Evolutionary conservation across 2,797 vertebrate genomes (phyloP), one percentile per base, ranked within the genome.

Genomic region (Pseudomugil gertrudae): DNA sequence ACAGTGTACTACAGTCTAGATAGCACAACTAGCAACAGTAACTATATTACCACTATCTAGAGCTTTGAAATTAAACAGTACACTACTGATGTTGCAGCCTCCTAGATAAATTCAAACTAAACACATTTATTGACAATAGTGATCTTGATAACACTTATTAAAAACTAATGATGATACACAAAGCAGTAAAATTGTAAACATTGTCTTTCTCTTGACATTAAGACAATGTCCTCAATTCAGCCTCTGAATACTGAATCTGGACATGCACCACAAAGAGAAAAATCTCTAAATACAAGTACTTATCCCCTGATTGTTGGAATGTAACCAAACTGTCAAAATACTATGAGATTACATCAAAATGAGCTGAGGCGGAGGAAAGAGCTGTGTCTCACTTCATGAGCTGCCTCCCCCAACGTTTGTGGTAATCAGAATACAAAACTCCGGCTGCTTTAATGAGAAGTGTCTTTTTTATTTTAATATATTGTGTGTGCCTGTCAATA

Each of bases 131-230:
- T 21, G 19, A 45, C 40, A 45, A 45, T n/a, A 45, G 19, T 45
- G 19, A 21, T 45, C 15, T 67, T 69, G 40, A 69, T 52, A 19
- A 76, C 32, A 79, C 21, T 66, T 55, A 74, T 21, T 69, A 9
- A 29, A 65, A 63, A 65, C 4, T 51, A 52, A 67, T 29, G 33
- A 61, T 50, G 63, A 84, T 62, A 50, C 57, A 72, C 24, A 56
- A 70, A 63, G 75, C 55, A 74, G 68, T 51, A 72, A n/a, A 60
- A 78, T 60, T 81, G 74, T 86, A 81, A 83, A 83, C 76, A 84
- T 69, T 65, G 66, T 75, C 69, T 59, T 77, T 36, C 67, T 54
- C 45, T 72, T 58, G 60, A 70, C 72, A 76, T 68, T 63, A 63
- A 79, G 74, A 83, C 69, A 73, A 80, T 76, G 73, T 19, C 72